Base-by-base conservation (phyloP, 2,888 invertebrate species). In the Atherix ibis region DNA sequence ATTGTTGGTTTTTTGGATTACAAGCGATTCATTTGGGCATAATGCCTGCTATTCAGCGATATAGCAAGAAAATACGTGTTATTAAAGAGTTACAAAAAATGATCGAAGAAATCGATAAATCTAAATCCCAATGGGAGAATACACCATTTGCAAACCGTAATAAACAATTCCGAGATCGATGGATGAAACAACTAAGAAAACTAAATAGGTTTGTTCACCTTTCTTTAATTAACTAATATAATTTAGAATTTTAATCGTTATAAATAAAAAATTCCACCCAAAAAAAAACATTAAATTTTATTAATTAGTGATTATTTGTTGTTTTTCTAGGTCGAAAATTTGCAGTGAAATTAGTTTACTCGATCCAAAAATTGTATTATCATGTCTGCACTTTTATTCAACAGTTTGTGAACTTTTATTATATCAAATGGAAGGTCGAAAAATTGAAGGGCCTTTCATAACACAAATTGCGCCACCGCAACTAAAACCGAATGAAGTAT, bases 1-100 rank as follows among this genome's bases (percentile, higher is more conserved):
- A 91, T 46, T 97, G 95, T 56, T 97, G 95, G 87, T 95, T 92
- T 64, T 67, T 97, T 30, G 92, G 95, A 0, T 67, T 95, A 26
- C 88, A 92, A 58, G 83, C 85, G 59, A 91, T 94, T 59, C 94
- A 95, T 54, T 70, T 95, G 37, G 81, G 89, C 6, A 71, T 95
- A 35, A 68, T 92, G 44, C 92, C 97, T 0, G 80, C 88, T 3
- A 69, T 88, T 31, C 82, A 87, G 50, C 85, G 87, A 43, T 83
- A 84, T 52, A 76, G 79, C 45, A 69, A 81, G 41, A 71, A 80
- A 45, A 59, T 79, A 27, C 65, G 82, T 15, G 61, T 59, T 27
- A 59, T 62, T 15, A 61, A 88, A 35, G 92, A 94, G 51, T 65
- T 92, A 18, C 84, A 89, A 51, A 85, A 87, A 52, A 71, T 87